Conservation (phyloP, 1,140 invertebrate genomes). For the Branchinecta lynchi region DNA sequence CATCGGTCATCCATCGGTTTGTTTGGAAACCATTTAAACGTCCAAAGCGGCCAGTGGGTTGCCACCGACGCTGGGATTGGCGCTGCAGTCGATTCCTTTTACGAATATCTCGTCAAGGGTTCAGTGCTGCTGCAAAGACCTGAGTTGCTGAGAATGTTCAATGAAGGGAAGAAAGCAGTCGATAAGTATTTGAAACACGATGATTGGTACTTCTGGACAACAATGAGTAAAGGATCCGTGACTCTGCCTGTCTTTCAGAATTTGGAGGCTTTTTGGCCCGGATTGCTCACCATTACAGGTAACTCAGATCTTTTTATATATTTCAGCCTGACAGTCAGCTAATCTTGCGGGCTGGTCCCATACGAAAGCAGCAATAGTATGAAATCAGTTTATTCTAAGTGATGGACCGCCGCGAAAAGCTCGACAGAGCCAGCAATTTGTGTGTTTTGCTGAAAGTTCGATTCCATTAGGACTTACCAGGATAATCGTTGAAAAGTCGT, state of each 20-base stretch:
- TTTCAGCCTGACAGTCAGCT: background rate
- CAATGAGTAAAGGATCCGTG: conserved; percentile 67
- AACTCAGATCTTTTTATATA: background rate
- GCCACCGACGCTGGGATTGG: conserved; percentile 83
- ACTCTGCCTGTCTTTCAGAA: conserved; percentile 95
- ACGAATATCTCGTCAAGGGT: conserved; percentile 96
- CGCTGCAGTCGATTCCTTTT: conserved; percentile 94
- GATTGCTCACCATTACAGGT: conserved; percentile 65
- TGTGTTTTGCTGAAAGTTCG: too few species aligned
- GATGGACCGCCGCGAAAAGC: too few species aligned
- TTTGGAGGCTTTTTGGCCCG: conserved; percentile 96
- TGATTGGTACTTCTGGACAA: conserved; percentile 51
- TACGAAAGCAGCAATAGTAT: too few species aligned
- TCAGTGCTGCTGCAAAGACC: conserved; percentile 63
- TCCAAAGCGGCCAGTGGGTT: conserved; percentile 87
- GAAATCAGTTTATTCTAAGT: too few species aligned
- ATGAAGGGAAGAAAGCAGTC: conserved; percentile 61
- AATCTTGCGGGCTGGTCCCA: too few species aligned
- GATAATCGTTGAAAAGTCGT: too few species aligned
- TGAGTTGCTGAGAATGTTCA: conserved; percentile 78
- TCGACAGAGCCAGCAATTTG: too few species aligned
- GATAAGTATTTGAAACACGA: conserved; percentile 74
- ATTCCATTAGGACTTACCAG: too few species aligned
- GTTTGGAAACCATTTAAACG: conserved; percentile 93
- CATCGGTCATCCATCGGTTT: conserved; percentile 67